Percentiles rank a stretch among this genome's conserved stretches.
Conservation (phyloP, 2,113 vertebrate species). For the Opisthocomus hoazin region DNA sequence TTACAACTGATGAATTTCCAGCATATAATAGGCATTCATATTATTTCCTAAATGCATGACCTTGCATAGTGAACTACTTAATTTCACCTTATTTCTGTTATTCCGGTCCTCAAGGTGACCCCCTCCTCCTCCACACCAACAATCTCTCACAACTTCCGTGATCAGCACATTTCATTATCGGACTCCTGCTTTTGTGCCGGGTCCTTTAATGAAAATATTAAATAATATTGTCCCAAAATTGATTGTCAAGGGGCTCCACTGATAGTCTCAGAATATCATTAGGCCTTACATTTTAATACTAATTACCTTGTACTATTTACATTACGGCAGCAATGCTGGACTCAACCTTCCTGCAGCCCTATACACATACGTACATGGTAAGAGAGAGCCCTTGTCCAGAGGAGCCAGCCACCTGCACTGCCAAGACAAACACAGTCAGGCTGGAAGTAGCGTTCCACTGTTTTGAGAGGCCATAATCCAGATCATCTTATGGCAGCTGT, state of each 20-base stretch:
- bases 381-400: background rate
- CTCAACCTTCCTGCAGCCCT: background rate
- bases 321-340: background rate
- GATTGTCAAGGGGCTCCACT: background rate
- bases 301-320: conserved; percentile 1
- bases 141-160: background rate
- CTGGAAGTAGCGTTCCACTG: background rate
- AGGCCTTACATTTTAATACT: background rate
- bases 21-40: background rate
- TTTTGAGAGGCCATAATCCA: background rate
- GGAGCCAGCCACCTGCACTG: background rate
- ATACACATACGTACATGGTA: fast-evolving
- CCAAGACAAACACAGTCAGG: background rate
- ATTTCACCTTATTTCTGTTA: background rate
- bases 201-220: conserved; percentile 32
- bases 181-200: background rate
- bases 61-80: background rate
- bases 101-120: conserved; percentile 3
- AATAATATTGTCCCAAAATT: background rate
- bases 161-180: background rate
- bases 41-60: background rate
- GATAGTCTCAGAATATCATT: background rate
- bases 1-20: background rate
- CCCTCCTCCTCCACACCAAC: background rate
- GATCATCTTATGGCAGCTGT: background rate